Evolutionary conservation across 2,797 vertebrate genomes (phyloP).

Genomic region (Oreochromis grahami): DNA sequence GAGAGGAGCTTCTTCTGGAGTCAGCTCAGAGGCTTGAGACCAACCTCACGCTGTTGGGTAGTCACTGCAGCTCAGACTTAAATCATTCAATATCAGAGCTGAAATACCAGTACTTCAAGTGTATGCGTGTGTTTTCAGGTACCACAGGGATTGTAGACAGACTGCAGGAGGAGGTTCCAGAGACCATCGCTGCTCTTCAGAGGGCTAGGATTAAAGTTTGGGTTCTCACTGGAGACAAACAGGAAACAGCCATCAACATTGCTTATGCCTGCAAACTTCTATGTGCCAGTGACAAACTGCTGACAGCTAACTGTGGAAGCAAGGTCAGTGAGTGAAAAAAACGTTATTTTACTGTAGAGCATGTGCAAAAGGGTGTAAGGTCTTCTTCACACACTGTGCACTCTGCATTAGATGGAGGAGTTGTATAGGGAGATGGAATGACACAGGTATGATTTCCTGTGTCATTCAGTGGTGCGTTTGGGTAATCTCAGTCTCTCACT

Average conservation of each 20-base stretch:
- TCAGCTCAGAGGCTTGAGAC: slow-evolving; percentile 86
- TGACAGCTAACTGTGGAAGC: slow-evolving; percentile 78
- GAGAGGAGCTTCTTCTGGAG: slow-evolving; percentile 86
- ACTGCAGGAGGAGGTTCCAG: slow-evolving; percentile 92
- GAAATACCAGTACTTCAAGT: not conserved
- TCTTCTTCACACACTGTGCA: not conserved
- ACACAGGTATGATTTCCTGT: too few species aligned
- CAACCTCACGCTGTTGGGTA: slow-evolving; percentile 86
- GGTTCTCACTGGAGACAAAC: slow-evolving; percentile 96
- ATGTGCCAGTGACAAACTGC: slow-evolving; percentile 77
- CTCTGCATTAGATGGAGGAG: not conserved
- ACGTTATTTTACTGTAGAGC: not conserved
- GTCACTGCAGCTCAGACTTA: not conserved
- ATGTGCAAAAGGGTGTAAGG: not conserved
- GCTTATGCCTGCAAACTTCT: slow-evolving; percentile 89
- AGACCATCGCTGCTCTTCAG: slow-evolving; percentile 88
- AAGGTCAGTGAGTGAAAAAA: slow-evolving; percentile 66
- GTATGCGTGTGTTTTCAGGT: slow-evolving; percentile 66
- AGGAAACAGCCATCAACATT: slow-evolving; percentile 93
- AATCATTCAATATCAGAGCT: not conserved
- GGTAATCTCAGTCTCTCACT: not conserved
- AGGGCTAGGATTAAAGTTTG: slow-evolving; percentile 90
- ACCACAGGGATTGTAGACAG: slow-evolving; percentile 92
- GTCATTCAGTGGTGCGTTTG: not conserved
- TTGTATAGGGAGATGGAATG: not conserved